Percentiles rank a stretch among this genome's conserved stretches.
Evolutionary conservation across 2,113 vertebrate genomes (phyloP).

Genomic region (Saiga tatarica): DNA sequence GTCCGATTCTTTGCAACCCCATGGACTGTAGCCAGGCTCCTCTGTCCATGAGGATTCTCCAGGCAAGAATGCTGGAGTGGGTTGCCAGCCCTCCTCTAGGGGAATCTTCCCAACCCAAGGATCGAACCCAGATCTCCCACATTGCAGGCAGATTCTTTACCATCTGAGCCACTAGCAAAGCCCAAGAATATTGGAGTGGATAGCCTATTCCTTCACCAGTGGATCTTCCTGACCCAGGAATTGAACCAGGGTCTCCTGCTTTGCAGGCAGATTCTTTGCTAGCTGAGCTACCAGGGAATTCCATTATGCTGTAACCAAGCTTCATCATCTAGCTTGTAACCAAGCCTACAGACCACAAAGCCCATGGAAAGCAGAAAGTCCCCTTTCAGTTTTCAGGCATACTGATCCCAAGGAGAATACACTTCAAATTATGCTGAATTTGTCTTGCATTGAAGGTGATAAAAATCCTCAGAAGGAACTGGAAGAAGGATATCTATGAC

Average conservation of each 20-base stretch:
- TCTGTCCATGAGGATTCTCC: neutral
- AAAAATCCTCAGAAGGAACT: neutral
- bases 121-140: neutral
- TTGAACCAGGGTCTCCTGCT: neutral
- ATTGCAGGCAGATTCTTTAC: neutral
- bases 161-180: neutral
- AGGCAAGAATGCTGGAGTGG: neutral
- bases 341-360: neutral
- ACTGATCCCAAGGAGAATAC: neutral
- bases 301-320: neutral
- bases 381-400: neutral
- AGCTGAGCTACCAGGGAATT: neutral
- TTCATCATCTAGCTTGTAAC: neutral
- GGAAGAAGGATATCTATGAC: neutral
- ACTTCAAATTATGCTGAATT: neutral
- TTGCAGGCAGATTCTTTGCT: neutral
- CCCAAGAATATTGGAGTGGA: neutral
- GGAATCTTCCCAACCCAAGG: neutral
- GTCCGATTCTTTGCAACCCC: fast-evolving
- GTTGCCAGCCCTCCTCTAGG: neutral
- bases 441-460: neutral
- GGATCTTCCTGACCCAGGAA: neutral
- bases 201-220: neutral
- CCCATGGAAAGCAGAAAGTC: neutral
- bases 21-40: neutral